phyloP scores from a whole-genome alignment of 2,113 vertebrate species.

The Hemibagrus wyckioides region DNA sequence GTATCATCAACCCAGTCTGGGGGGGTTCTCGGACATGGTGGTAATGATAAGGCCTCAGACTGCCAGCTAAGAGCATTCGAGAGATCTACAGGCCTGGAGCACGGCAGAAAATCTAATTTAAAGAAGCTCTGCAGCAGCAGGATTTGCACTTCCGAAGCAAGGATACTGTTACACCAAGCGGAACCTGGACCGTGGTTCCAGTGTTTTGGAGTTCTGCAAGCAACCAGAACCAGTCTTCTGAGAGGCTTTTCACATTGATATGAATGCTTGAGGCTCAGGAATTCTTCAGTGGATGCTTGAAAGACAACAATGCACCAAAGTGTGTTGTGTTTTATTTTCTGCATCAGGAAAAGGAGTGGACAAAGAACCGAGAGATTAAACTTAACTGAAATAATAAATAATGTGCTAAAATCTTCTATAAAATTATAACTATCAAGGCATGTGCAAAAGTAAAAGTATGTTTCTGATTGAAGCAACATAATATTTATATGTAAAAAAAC shows the following conservation, averaged over 20 bases:
- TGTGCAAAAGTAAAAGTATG: neutral
- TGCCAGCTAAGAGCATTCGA: conserved; percentile 57
- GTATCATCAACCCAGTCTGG: conserved; percentile 46
- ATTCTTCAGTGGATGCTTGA: conserved; percentile 5
- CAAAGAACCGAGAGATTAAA: neutral
- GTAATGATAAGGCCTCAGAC: conserved; percentile 56
- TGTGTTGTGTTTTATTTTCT: conserved; percentile 9
- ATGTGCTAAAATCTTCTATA: neutral
- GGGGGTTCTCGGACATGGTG: conserved; percentile 51
- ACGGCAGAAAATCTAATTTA: conserved; percentile 73
- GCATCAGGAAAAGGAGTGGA: neutral
- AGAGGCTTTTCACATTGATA: neutral
- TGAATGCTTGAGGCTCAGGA: conserved; percentile 18
- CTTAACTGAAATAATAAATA: neutral
- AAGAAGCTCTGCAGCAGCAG: conserved; percentile 69
- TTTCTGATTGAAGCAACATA: too few relatives aligned
- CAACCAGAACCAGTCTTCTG: conserved; percentile 8
- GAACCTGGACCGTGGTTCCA: conserved; percentile 55
- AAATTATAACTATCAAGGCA: neutral
- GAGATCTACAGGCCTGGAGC: conserved; percentile 63
- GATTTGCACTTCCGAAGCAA: conserved; percentile 74
- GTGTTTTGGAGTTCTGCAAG: conserved; percentile 33
- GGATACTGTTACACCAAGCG: conserved; percentile 69
- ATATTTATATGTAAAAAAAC: neutral
- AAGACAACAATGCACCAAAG: neutral